Conservation (phyloP, 2,888 invertebrate species). For the Belgica antarctica region DNA sequence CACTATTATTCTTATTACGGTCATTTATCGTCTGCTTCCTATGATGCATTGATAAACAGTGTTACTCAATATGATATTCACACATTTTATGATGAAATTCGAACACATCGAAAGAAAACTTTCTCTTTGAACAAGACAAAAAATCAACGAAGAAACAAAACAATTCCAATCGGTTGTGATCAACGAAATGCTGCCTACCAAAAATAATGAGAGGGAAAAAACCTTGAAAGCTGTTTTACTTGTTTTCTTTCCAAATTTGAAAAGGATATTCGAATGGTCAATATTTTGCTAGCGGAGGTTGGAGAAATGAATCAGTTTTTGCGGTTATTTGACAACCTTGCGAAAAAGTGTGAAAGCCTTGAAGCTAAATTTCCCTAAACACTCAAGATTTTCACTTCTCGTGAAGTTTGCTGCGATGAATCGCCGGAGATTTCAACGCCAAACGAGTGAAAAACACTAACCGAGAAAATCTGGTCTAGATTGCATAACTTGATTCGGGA, state of each 20-base stretch:
- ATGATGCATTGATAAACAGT: background rate
- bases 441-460: too few species aligned
- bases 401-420: too few species aligned
- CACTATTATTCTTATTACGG: too few species aligned
- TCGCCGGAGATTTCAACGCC: too few species aligned
- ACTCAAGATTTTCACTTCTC: background rate
- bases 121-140: constrained; percentile 40
- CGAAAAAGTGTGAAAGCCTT: too few species aligned
- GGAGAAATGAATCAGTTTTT: too few species aligned
- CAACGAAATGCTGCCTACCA: constrained; percentile 17
- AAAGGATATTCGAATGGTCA: background rate
- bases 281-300: background rate
- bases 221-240: constrained; percentile 40
- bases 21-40: background rate
- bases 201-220: constrained; percentile 22
- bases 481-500: constrained; percentile 1
- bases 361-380: background rate
- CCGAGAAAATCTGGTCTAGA: too few species aligned
- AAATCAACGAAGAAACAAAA: background rate
- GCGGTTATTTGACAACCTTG: too few species aligned
- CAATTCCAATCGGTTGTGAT: background rate
- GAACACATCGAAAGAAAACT: constrained; percentile 36
- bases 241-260: constrained; percentile 29
- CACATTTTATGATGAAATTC: constrained; percentile 36
- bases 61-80: constrained; percentile 14